A percentile compares a stretch with the other conserved stretches of the same genome.
Evolutionary conservation across 2,113 vertebrate genomes (phyloP).

Genomic region (Platichthys flesus): DNA sequence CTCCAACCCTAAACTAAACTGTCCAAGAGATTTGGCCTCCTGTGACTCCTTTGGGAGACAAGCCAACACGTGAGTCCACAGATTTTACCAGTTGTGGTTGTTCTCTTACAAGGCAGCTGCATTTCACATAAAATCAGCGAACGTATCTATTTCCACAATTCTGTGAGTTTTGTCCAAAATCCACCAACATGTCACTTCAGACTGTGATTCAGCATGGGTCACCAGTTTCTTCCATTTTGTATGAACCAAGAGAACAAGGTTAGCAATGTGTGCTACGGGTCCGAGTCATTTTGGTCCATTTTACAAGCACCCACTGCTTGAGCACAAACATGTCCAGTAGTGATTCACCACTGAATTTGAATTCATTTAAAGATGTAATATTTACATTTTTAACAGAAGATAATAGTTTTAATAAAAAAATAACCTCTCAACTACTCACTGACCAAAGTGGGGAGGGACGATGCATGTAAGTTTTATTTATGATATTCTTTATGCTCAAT

Average conservation of each 20-base stretch:
- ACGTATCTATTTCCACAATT: background rate
- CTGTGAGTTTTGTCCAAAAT: background rate
- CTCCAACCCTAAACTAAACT: background rate
- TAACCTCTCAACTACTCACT: background rate
- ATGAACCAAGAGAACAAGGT: background rate
- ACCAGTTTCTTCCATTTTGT: background rate
- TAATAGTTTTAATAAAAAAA: background rate
- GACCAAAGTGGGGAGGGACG: no score
- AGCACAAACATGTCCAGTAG: no score
- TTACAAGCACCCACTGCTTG: no score
- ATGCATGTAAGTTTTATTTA: no score
- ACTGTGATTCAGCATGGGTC: background rate
- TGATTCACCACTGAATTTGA: background rate
- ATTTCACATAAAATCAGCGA: slow-evolving; percentile 9
- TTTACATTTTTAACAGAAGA: background rate
- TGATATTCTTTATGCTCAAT: background rate
- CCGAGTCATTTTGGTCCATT: background rate
- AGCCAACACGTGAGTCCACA: slow-evolving; percentile 14
- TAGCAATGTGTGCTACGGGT: no score
- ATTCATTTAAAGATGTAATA: no score
- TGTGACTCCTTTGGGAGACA: background rate
- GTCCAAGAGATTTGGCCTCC: background rate
- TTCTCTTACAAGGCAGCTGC: background rate
- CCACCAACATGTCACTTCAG: background rate
- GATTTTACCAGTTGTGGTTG: background rate